Conservation (phyloP, 2,113 vertebrate genomes). For the Gopherus evgoodei region DNA sequence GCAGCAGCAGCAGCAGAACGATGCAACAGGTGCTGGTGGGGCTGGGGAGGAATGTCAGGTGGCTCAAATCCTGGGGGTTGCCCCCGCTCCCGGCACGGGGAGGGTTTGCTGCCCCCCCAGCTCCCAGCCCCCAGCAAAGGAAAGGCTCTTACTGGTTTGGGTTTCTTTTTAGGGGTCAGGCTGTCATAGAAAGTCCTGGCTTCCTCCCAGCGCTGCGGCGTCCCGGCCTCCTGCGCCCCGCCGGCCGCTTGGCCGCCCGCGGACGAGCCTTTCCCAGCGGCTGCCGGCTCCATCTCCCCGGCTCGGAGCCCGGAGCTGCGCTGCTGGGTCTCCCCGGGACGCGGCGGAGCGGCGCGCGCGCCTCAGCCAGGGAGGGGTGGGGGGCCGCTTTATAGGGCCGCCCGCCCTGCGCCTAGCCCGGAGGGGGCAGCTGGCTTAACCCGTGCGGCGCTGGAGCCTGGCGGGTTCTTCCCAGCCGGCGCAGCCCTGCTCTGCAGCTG, state of each 20-base stretch:
- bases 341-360: slow-evolving; percentile 6
- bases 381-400: slow-evolving; percentile 64
- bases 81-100: too few relatives aligned
- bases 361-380: background rate
- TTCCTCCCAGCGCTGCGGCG: slow-evolving; percentile 72
- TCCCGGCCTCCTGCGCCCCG: slow-evolving; percentile 8
- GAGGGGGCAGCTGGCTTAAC: slow-evolving; percentile 49
- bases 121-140: background rate
- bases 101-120: background rate
- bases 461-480: background rate
- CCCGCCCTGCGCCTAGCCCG: slow-evolving; percentile 63
- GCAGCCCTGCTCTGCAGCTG: background rate
- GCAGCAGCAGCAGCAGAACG: too few relatives aligned
- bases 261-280: background rate
- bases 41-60: too few relatives aligned
- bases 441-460: background rate
- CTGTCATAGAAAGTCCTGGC: slow-evolving; percentile 79
- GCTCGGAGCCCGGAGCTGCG: background rate
- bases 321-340: background rate
- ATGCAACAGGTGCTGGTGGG: too few relatives aligned
- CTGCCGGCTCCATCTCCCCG: slow-evolving; percentile 32
- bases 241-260: background rate
- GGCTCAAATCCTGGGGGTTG: too few relatives aligned
- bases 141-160: slow-evolving; percentile 80
- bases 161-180: slow-evolving; percentile 81